Evolutionary conservation across 2,888 invertebrate species (phyloP).

Genomic region (Drosophila cyrtoloma): DNA sequence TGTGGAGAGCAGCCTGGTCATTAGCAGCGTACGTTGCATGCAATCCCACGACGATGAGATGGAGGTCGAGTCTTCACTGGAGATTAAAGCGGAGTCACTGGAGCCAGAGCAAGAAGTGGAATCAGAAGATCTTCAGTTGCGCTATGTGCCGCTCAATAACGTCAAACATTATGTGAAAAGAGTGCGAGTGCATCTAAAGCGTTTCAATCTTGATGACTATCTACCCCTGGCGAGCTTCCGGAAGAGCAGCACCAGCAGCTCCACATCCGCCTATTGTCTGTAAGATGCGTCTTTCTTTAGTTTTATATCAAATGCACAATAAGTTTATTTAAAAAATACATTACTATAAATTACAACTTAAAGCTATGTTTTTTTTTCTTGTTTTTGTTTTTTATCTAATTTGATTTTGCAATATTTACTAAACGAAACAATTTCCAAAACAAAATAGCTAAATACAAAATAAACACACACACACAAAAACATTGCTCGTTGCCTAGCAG

Average conservation of each 20-base stretch:
- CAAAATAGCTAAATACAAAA: slow-evolving; percentile 20
- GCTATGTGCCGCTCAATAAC: slow-evolving; percentile 36
- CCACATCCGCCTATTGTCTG: not conserved
- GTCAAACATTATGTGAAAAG: slow-evolving; percentile 51
- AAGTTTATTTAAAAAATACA: slow-evolving; percentile 77
- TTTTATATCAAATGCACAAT: slow-evolving; percentile 74
- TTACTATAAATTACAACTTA: slow-evolving; percentile 79
- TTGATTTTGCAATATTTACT: slow-evolving; percentile 40
- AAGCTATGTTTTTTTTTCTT: slow-evolving; percentile 39
- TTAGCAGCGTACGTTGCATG: slow-evolving; percentile 21
- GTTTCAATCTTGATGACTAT: slow-evolving; percentile 53
- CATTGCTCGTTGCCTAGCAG: slow-evolving; percentile 8
- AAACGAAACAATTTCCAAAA: slow-evolving; percentile 58
- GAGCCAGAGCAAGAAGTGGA: not conserved
- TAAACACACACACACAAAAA: not conserved
- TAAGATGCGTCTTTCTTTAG: not conserved
- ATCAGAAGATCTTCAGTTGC: not conserved
- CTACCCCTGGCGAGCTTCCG: slow-evolving; percentile 10
- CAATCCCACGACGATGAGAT: not conserved
- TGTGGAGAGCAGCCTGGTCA: not conserved
- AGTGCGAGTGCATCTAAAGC: slow-evolving; percentile 55
- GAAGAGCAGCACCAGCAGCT: not conserved
- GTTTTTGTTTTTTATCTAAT: slow-evolving; percentile 29
- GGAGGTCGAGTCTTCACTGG: not conserved
- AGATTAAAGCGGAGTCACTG: slow-evolving; percentile 13